Evolutionary conservation across 2,888 invertebrate species (phyloP).

Genomic region (Platycnemis pennipes): DNA sequence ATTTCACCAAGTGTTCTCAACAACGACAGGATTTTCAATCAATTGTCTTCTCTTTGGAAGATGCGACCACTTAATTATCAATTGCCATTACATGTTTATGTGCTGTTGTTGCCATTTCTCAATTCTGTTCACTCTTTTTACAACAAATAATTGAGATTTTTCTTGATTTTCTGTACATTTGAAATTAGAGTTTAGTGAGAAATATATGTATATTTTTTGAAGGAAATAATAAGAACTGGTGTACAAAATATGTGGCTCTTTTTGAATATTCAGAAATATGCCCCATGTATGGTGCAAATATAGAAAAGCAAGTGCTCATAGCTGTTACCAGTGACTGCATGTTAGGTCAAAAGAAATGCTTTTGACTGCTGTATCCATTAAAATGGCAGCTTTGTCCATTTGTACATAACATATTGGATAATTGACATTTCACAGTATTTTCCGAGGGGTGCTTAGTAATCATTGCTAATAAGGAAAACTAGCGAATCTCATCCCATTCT

Average conservation of each 20-base stretch:
- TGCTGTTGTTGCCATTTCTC: constrained; percentile 70
- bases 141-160: constrained; percentile 68
- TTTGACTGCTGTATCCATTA: constrained; percentile 64
- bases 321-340: constrained; percentile 65
- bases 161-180: constrained; percentile 69
- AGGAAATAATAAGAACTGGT: constrained; percentile 69
- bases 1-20: constrained; percentile 70
- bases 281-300: constrained; percentile 62
- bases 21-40: constrained; percentile 60
- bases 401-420: constrained; percentile 70
- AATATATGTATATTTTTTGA: constrained; percentile 71
- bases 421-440: constrained; percentile 69
- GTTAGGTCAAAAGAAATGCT: constrained; percentile 61
- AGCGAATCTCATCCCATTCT: not conserved
- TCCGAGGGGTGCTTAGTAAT: constrained; percentile 31
- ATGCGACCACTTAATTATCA: constrained; percentile 55
- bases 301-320: constrained; percentile 63
- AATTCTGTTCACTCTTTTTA: constrained; percentile 53
- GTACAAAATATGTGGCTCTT: constrained; percentile 65
- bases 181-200: constrained; percentile 69
- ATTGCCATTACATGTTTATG: constrained; percentile 69
- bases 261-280: constrained; percentile 55
- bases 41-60: constrained; percentile 50
- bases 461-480: not conserved
- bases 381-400: constrained; percentile 70